Conservation (phyloP, 1,140 invertebrate genomes). For the Agraylea sexmaculata region DNA sequence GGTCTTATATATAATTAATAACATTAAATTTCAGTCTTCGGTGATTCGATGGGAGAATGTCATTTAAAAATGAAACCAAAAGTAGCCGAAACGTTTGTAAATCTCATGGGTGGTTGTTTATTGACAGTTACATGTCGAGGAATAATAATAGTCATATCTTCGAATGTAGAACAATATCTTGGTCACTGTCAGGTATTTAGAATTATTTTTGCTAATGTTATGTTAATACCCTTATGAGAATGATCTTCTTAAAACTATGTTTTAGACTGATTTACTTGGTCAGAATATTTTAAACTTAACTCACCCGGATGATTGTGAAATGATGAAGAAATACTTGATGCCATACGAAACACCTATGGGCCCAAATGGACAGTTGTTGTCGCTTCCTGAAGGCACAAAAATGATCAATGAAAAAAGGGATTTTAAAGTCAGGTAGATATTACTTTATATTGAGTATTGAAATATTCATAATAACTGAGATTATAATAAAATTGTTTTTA, state of each 20-base stretch:
- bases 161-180: conserved; percentile 68
- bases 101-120: conserved; percentile 55
- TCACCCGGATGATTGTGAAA: conserved; percentile 62
- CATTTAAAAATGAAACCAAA: conserved; percentile 23
- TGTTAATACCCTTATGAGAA: conserved; percentile 2
- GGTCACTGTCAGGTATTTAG: conserved; percentile 69
- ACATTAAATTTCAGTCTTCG: conserved; percentile 33
- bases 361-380: conserved; percentile 25
- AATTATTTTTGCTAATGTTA: conserved; percentile 2
- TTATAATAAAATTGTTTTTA: background rate
- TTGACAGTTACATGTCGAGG: conserved; percentile 69
- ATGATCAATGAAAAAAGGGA: conserved; percentile 29
- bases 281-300: conserved; percentile 69
- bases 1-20: background rate
- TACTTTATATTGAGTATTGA: background rate
- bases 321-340: conserved; percentile 55
- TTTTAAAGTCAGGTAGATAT: conserved; percentile 38
- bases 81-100: conserved; percentile 32
- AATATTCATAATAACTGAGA: background rate
- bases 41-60: conserved; percentile 28
- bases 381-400: conserved; percentile 23
- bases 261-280: conserved; percentile 72
- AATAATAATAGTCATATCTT: conserved; percentile 78
- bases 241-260: conserved; percentile 22
- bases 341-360: conserved; percentile 34